These are phyloP conservation scores for Eumeta japonica DNA, from an alignment of 1,140 invertebrate genomes.

Conservation along the genomic window DNA sequence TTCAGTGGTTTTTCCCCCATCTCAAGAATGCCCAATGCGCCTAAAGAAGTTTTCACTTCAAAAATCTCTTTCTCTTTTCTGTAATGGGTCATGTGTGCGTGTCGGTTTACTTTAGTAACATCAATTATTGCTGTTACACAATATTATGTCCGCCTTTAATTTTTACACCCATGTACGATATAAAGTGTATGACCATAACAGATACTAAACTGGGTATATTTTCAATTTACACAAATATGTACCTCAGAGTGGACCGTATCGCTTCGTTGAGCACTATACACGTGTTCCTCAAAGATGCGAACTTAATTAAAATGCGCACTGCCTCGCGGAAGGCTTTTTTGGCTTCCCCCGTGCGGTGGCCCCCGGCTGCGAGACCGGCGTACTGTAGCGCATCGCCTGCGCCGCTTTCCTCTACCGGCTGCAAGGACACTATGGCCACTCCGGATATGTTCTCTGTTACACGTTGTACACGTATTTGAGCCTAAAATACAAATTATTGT, in stretches of 20 bases:
- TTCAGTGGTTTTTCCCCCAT: no score
- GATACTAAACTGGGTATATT: no score
- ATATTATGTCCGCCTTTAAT: no score
- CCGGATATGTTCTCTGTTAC: conserved; percentile 45
- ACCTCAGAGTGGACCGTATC: conserved; percentile 40
- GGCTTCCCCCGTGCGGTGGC: conserved; percentile 37
- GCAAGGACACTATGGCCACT: conserved; percentile 31
- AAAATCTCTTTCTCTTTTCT: no score
- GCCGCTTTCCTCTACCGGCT: conserved; percentile 28
- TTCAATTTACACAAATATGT: conserved; percentile 1
- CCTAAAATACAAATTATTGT: conserved; percentile 17
- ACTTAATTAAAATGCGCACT: conserved; percentile 35
- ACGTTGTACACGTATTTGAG: conserved; percentile 39
- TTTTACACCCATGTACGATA: no score
- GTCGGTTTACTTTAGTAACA: no score
- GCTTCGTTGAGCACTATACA: conserved; percentile 36
- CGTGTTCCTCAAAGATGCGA: conserved; percentile 42
- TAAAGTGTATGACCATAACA: no score
- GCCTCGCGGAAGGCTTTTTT: conserved; percentile 45
- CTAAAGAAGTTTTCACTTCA: no score
- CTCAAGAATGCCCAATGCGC: no score
- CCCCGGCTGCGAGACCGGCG: conserved; percentile 41
- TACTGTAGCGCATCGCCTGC: conserved; percentile 28
- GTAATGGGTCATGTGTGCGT: no score
- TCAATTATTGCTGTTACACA: no score